Base-by-base conservation (phyloP, 2,888 invertebrate species). In the Stomorhina lunata region DNA sequence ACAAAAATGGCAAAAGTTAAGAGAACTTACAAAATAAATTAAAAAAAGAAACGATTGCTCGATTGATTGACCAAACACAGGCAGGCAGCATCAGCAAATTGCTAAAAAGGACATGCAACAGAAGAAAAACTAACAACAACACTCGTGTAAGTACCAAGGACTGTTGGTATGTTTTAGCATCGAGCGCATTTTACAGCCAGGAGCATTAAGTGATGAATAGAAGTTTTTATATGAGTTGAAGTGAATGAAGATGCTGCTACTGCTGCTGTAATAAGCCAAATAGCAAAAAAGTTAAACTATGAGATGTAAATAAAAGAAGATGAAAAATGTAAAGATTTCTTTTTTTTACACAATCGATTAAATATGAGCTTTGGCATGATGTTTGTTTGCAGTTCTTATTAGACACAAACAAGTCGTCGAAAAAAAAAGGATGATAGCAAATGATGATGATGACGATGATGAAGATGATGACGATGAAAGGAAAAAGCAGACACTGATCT, bases 11-110 rank as follows among this genome's bases (percentile, higher is more conserved):
- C 50, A 81, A 75, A 17, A 37, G 68, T 69, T 72, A 61, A 77
- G 20, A 66, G 57, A 66, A 34, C 6, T n/a, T 6, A 12, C 48
- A 32, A 34, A 73, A 37, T 12, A 2, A 71, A 25, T 20, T 50
- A 77, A 50, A 57, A 69, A 63, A 68, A 78, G 15, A 63, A 77
- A 73, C n/a, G n/a, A n/a, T n/a, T n/a, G n/a, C 59, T 45, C 37
- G 73, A 78, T 83, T 81, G 80, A 83, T 80, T 78, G 82, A 80
- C 72, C 80, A 69, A 80, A 73, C 63, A n/a, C n/a, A n/a, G n/a
- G n/a, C n/a, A 69, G 61, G 34, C 72, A 77, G n/a, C 59, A 79
- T 48, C 68, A 73, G 43, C 69, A 50, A 48, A 57, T 57, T 53
- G 55, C 34, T 2, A n/a, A 77, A 77, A 76, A 77, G 71, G 48